Conservation (phyloP, 92 coral and sea anemone species). For the Actinernus sp. region DNA sequence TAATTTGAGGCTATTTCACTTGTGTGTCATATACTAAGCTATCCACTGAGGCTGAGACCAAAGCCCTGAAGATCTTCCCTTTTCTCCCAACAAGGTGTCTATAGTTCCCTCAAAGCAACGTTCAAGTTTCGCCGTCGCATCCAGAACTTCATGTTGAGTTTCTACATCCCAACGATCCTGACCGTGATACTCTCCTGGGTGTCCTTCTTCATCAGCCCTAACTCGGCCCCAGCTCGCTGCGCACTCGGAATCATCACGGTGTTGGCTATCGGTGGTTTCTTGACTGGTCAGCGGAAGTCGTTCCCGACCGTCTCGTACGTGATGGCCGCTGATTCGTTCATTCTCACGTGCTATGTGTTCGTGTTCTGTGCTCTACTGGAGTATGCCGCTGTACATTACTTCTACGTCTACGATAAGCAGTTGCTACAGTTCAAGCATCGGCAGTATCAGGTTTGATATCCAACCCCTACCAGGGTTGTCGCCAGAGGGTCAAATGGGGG, state of each 20-base stretch:
- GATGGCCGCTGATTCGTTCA: conserved; percentile 75
- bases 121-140: conserved; percentile 69
- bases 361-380: conserved; percentile 79
- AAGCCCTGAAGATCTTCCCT: not conserved
- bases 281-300: conserved; percentile 71
- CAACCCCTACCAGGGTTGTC: no score
- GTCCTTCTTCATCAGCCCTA: conserved; percentile 78
- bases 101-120: conserved; percentile 54
- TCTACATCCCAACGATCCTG: conserved; percentile 77
- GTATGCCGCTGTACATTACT: conserved; percentile 79
- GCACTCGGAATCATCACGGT: conserved; percentile 85
- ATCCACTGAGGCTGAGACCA: no score
- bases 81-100: conserved; percentile 30
- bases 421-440: conserved; percentile 15
- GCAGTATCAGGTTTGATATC: conserved; percentile 6
- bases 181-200: conserved; percentile 86
- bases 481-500: no score
- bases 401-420: conserved; percentile 48
- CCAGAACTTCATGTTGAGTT: conserved; percentile 70
- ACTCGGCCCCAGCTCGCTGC: conserved; percentile 82
- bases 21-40: no score
- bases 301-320: conserved; percentile 82
- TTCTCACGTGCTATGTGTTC: conserved; percentile 81
- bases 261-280: conserved; percentile 77
- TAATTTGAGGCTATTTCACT: no score